Conservation (phyloP, 2,113 vertebrate genomes). For the Chionodraco myersi region DNA sequence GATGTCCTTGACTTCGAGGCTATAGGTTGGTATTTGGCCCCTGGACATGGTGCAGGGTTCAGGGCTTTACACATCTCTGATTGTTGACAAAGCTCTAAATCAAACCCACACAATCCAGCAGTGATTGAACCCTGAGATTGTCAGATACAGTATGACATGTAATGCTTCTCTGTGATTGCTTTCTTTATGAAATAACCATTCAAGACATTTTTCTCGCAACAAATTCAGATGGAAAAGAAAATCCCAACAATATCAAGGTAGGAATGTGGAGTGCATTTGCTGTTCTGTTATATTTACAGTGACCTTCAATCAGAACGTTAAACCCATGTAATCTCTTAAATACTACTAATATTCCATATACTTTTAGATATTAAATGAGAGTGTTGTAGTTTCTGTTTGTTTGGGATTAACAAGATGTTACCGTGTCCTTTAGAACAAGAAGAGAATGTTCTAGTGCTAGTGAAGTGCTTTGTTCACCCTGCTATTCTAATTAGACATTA, state of each 20-base stretch:
- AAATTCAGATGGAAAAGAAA: neutral
- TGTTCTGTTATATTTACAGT: neutral
- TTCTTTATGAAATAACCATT: neutral
- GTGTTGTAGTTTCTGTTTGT: neutral
- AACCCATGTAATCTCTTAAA: constrained; percentile 1
- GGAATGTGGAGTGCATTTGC: neutral
- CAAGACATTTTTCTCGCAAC: neutral
- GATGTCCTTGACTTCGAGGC: constrained; percentile 31
- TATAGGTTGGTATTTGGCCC: constrained; percentile 21
- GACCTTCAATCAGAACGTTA: constrained; percentile 1
- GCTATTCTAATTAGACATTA: constrained; percentile 27
- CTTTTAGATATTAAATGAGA: neutral
- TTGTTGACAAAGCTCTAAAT: constrained; percentile 56
- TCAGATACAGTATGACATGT: constrained; percentile 14
- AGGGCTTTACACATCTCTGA: constrained; percentile 46
- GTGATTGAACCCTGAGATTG: constrained; percentile 38
- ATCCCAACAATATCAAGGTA: neutral
- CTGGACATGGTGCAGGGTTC: constrained; percentile 46
- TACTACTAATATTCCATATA: neutral
- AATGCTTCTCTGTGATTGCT: constrained; percentile 36
- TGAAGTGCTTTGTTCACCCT: constrained; percentile 24
- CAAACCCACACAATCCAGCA: constrained; percentile 50
- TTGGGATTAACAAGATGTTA: constrained; percentile 16
- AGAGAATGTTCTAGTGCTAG: constrained; percentile 19
- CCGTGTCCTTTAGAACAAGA: constrained; percentile 38